Evolutionary conservation across 2,113 vertebrate genomes (phyloP).

Genomic region (Ailurus styani): DNA sequence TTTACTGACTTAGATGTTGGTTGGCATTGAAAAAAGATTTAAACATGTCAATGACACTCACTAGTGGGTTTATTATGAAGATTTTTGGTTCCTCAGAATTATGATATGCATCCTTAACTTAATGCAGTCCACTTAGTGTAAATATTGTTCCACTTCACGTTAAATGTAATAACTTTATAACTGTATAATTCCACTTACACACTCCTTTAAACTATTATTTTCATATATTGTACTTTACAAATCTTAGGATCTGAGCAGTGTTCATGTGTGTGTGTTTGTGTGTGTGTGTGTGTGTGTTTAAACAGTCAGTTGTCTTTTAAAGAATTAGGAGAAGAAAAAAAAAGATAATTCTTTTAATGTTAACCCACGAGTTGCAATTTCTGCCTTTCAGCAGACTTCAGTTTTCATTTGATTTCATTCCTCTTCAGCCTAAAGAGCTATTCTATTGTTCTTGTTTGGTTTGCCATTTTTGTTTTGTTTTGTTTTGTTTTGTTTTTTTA

Average conservation of each 20-base stretch:
- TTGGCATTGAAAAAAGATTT: not conserved
- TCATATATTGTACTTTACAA: not conserved
- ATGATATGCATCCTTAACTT: not conserved
- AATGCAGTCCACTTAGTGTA: not conserved
- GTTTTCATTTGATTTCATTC: not conserved
- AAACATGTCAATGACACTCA: not conserved
- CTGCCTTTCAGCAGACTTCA: not conserved
- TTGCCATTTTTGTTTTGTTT: not conserved
- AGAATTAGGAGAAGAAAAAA: not conserved
- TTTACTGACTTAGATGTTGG: not conserved
- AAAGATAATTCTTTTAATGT: not conserved
- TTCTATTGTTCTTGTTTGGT: not conserved
- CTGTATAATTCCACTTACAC: not conserved
- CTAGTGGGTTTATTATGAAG: not conserved
- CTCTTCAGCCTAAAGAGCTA: not conserved
- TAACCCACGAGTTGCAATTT: not conserved
- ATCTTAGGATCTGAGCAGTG: not conserved
- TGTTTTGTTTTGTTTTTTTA: not conserved
- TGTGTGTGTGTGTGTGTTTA: not conserved
- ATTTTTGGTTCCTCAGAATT: not conserved
- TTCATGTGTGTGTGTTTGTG: not conserved
- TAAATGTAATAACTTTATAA: not conserved
- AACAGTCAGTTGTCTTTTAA: not conserved
- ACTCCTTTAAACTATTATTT: not conserved
- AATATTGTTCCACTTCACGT: not conserved